Base-by-base conservation (phyloP, 2,797 vertebrate species). In the Champsocephalus esox region DNA sequence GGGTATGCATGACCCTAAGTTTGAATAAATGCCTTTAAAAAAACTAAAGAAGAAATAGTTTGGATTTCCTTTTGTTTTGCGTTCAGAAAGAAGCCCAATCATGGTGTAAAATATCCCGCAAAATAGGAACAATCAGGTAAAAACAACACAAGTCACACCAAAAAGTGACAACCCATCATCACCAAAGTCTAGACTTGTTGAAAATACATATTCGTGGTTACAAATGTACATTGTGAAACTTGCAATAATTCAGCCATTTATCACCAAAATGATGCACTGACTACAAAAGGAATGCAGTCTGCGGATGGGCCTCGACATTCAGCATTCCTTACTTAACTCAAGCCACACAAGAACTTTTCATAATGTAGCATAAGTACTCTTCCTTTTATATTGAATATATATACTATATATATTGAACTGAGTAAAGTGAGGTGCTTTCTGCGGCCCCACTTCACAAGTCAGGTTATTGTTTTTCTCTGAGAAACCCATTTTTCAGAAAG, bases 141-240 rank as follows among this genome's bases (percentile, higher is more conserved):
- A 28, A 45, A 24, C 24, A 14, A 50, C 21, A 50, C 21, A 4
- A 49, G 41, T 59, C 3, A 51, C 21, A 66, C 56, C 17, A 32
- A 48, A 3, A 75, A 41, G 45, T 43, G 66, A 80, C 65, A 84
- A 45, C 81, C 74, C 41, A 70, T 63, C 58, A 81, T 85, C 77
- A 75, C 67, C 14, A 1, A 5, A 59, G 67, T 80, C 78, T 85
- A 71, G 75, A 82, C 67, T 49, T 70, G 58, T 44, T 66, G 60
- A 55, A 73, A 73, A 75, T 38, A 48, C 28, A 79, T 54, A 5
- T 19, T n/a, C 3, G 24, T 41, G 66, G 56, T 55, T 79, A 73
- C 1, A 66, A 70, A 55, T 64, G 38, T 34, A 49, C 7, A 49
- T 78, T 79, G 65, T 64, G 65, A 28, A 45, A 45, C 49, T 24